Percentiles rank a stretch among this genome's conserved stretches.
These are phyloP conservation scores for Kryptolebias ocellatus DNA, from an alignment of 2,797 vertebrate species.

Conservation along the genomic window DNA sequence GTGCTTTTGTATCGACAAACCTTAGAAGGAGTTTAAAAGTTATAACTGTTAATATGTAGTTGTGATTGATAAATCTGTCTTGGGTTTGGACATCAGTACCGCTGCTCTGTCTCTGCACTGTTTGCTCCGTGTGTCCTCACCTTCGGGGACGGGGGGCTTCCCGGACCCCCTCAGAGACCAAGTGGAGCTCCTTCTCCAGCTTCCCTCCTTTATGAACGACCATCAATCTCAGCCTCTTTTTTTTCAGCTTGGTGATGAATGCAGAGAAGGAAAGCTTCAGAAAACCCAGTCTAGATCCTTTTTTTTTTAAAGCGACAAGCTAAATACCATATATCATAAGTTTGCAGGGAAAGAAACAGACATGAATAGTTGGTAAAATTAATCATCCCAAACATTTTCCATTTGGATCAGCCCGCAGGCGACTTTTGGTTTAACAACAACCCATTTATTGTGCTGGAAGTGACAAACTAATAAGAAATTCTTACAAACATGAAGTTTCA, in stretches of 20 bases:
- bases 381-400: slow-evolving; percentile 33
- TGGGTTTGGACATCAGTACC: too few species aligned
- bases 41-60: too few species aligned
- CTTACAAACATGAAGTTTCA: slow-evolving; percentile 7
- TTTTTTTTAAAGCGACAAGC: slow-evolving; percentile 15
- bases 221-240: slow-evolving; percentile 43
- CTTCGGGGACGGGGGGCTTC: not conserved
- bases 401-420: slow-evolving; percentile 9
- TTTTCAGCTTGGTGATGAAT: slow-evolving; percentile 40
- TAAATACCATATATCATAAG: slow-evolving; percentile 32
- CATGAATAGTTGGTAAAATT: slow-evolving; percentile 24
- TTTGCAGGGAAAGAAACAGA: slow-evolving; percentile 13
- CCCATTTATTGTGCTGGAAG: slow-evolving; percentile 9
- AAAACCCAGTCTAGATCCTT: slow-evolving; percentile 6
- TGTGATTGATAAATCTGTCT: too few species aligned
- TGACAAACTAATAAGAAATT: slow-evolving; percentile 1
- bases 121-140: too few species aligned
- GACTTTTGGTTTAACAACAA: slow-evolving; percentile 18
- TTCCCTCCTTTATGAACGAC: slow-evolving; percentile 32
- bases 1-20: too few species aligned
- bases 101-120: too few species aligned
- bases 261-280: slow-evolving; percentile 22
- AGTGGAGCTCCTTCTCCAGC: slow-evolving; percentile 1
- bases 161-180: slow-evolving; percentile 22
- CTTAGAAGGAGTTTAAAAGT: too few species aligned